Conservation (phyloP, 2,113 vertebrate genomes). For the Cynocephalus volans region DNA sequence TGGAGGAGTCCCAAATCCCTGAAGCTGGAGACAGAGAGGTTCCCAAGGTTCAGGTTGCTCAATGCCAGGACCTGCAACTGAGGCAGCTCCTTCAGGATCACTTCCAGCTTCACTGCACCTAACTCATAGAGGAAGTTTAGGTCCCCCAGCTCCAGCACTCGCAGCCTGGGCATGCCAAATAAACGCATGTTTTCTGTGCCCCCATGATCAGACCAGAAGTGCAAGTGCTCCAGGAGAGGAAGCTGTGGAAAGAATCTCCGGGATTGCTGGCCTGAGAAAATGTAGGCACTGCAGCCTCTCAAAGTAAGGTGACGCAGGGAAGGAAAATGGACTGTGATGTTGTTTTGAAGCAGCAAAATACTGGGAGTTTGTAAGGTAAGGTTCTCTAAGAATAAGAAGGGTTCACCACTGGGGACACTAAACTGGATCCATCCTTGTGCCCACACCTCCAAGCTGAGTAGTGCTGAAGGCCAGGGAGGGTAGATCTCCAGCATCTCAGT, state of each 20-base stretch:
- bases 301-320: conserved; percentile 35
- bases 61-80: conserved; percentile 5
- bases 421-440: accelerated
- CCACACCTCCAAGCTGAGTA: conserved; percentile 58
- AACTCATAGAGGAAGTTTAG: not conserved
- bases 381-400: conserved; percentile 35
- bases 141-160: conserved; percentile 34
- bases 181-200: not conserved
- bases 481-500: not conserved
- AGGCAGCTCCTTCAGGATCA: not conserved
- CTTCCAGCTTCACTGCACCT: conserved; percentile 40
- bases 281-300: not conserved
- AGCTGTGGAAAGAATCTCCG: not conserved
- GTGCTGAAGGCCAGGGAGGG: not conserved
- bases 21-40: not conserved
- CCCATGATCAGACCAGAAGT: conserved; percentile 30
- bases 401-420: not conserved
- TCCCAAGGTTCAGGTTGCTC: conserved; percentile 25
- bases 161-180: not conserved
- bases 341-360: not conserved
- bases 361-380: not conserved
- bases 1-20: not conserved
- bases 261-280: not conserved
- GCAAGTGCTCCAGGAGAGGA: not conserved
- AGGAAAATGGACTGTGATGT: not conserved